A percentile compares a stretch with the other conserved stretches of the same genome.
Conservation (phyloP, 2,113 vertebrate species). For the Pao palembangensis region DNA sequence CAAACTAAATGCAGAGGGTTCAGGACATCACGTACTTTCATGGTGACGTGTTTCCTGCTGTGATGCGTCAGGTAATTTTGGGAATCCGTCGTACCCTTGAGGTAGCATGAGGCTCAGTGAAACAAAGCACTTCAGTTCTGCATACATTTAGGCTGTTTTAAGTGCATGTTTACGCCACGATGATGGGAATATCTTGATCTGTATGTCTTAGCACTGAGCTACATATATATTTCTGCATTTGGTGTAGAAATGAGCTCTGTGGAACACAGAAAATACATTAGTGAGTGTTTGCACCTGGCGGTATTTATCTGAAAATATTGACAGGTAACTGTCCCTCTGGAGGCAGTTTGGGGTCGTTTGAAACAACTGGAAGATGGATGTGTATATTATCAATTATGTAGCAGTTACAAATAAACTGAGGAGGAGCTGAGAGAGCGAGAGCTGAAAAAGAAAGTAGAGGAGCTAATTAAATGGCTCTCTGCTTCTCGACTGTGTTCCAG, state of each 20-base stretch:
- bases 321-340: constrained; percentile 9
- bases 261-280: constrained; percentile 13
- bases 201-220: too few species aligned
- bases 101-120: too few species aligned
- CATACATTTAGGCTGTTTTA: too few species aligned
- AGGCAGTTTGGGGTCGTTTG: constrained; percentile 17
- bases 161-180: too few species aligned
- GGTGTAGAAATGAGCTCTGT: background rate
- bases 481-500: constrained; percentile 6
- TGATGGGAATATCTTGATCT: too few species aligned
- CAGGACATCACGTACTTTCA: too few species aligned
- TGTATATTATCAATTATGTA: constrained; percentile 34
- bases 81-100: too few species aligned
- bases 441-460: constrained; percentile 17
- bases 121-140: too few species aligned
- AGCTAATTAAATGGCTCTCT: constrained; percentile 36
- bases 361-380: constrained; percentile 29
- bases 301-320: constrained; percentile 17
- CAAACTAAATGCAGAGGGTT: too few species aligned
- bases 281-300: background rate
- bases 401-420: constrained; percentile 34
- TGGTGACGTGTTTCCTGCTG: too few species aligned
- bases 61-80: too few species aligned
- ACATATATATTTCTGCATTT: too few species aligned
- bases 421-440: constrained; percentile 14